Evolutionary conservation across 2,888 invertebrate species (phyloP).

Genomic region (Drosophila subsilvestris): DNA sequence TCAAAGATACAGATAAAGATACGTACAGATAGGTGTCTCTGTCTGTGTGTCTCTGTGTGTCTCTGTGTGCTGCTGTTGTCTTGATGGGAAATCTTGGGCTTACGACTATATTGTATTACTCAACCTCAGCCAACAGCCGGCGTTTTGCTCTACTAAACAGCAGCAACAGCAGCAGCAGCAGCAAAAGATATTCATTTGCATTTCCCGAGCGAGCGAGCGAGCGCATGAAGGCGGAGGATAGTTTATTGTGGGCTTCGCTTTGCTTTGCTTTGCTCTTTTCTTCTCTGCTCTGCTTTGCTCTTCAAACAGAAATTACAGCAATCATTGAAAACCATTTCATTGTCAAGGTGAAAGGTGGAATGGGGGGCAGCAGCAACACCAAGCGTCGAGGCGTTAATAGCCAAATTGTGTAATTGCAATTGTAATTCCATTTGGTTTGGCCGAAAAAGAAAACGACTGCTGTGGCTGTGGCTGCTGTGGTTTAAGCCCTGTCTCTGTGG

Average conservation of each 20-base stretch:
- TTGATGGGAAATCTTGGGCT: constrained; percentile 64
- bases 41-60: no score
- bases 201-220: constrained; percentile 19
- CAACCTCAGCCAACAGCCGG: constrained; percentile 47
- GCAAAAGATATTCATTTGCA: constrained; percentile 66
- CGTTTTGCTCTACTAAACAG: constrained; percentile 75
- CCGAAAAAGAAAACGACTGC: background rate
- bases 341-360: constrained; percentile 57
- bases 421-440: constrained; percentile 37
- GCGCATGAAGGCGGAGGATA: background rate
- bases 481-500: constrained; percentile 18
- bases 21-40: constrained; percentile 9
- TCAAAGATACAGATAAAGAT: constrained; percentile 15
- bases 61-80: constrained; percentile 24
- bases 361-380: no score
- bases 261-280: background rate
- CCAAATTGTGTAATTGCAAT: constrained; percentile 71
- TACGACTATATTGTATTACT: constrained; percentile 55
- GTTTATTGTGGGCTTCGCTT: background rate
- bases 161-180: constrained; percentile 19
- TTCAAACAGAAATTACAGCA: constrained; percentile 60
- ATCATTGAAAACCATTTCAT: constrained; percentile 69
- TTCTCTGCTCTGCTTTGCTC: background rate
- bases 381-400: constrained; percentile 68
- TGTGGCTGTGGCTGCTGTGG: background rate